Percentiles rank a stretch among this genome's conserved stretches.
These are phyloP conservation scores for Urechis unicinctus DNA, from an alignment of 2,888 invertebrate genomes.

Conservation along the genomic window DNA sequence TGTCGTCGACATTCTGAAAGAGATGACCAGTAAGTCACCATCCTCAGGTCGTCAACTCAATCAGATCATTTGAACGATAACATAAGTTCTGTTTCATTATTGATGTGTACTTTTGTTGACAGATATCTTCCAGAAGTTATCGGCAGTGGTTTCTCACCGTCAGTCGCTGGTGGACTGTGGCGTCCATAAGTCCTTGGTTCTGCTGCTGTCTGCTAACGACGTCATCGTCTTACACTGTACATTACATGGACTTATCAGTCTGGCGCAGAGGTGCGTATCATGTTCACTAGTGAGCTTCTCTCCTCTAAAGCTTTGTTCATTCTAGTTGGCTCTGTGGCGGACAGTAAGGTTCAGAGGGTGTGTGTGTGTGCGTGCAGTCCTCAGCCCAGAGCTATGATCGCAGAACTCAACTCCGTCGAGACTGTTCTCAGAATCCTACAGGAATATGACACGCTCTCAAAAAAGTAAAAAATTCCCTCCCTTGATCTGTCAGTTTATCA, in stretches of 20 bases:
- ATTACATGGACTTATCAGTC: constrained; percentile 42
- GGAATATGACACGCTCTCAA: constrained; percentile 46
- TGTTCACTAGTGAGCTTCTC: too few relatives aligned
- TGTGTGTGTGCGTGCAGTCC: too few relatives aligned
- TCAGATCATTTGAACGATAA: too few relatives aligned
- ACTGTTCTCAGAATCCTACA: constrained; percentile 41
- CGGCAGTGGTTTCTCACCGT: constrained; percentile 34
- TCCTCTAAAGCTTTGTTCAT: too few relatives aligned
- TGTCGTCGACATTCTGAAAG: constrained; percentile 44
- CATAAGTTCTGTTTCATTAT: too few relatives aligned
- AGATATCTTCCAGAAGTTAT: constrained; percentile 49
- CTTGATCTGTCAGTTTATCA: too few relatives aligned
- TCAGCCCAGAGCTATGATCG: constrained; percentile 33
- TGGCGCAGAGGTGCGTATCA: constrained; percentile 44
- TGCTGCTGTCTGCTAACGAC: constrained; percentile 41
- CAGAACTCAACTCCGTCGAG: constrained; percentile 42
- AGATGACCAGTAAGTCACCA: constrained; percentile 44
- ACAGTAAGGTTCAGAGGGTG: too few relatives aligned
- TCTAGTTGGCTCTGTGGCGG: too few relatives aligned
- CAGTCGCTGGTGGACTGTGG: constrained; percentile 37
- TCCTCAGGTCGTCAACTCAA: too few relatives aligned
- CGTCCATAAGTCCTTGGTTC: constrained; percentile 33
- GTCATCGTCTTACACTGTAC: constrained; percentile 46
- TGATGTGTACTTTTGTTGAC: constrained; percentile 13
- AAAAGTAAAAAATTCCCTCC: constrained; percentile 45